Evolutionary conservation across 2,888 invertebrate genomes (phyloP).

Genomic region (Spodoptera exigua): DNA sequence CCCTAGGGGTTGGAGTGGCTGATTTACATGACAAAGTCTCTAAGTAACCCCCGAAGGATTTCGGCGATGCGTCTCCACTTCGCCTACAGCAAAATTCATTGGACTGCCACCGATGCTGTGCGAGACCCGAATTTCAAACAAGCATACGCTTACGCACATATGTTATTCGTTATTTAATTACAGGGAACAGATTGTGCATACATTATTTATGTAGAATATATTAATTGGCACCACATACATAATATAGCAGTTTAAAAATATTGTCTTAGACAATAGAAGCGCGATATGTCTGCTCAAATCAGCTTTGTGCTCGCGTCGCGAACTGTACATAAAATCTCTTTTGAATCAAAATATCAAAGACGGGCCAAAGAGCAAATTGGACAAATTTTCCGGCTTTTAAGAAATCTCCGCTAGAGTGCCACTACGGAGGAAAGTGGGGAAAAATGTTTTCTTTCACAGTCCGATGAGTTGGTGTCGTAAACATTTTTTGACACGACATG

Average conservation of each 20-base stretch:
- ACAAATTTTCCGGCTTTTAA: constrained; percentile 80
- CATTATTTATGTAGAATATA: too few species aligned
- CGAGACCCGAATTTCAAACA: constrained; percentile 55
- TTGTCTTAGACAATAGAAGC: constrained; percentile 46
- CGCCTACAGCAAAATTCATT: constrained; percentile 62
- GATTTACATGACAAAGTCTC: constrained; percentile 86
- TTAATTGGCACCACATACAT: neutral
- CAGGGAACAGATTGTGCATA: constrained; percentile 10
- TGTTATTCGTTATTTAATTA: constrained; percentile 45
- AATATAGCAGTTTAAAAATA: constrained; percentile 19
- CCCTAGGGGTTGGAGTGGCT: constrained; percentile 75
- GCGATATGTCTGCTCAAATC: constrained; percentile 56
- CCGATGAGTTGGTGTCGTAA: constrained; percentile 49
- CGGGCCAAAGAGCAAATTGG: constrained; percentile 72
- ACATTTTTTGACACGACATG: constrained; percentile 51
- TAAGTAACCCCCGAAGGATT: constrained; percentile 79
- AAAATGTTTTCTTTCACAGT: constrained; percentile 68
- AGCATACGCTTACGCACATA: constrained; percentile 42
- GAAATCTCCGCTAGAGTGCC: constrained; percentile 65
- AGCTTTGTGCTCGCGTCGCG: constrained; percentile 63
- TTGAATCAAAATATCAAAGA: constrained; percentile 76
- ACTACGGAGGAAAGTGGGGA: constrained; percentile 63
- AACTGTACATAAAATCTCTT: constrained; percentile 66
- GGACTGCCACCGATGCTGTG: constrained; percentile 48
- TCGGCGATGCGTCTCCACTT: constrained; percentile 65